Base-by-base conservation (phyloP, 2,888 invertebrate genomes). In the Notodonta dromedarius region DNA sequence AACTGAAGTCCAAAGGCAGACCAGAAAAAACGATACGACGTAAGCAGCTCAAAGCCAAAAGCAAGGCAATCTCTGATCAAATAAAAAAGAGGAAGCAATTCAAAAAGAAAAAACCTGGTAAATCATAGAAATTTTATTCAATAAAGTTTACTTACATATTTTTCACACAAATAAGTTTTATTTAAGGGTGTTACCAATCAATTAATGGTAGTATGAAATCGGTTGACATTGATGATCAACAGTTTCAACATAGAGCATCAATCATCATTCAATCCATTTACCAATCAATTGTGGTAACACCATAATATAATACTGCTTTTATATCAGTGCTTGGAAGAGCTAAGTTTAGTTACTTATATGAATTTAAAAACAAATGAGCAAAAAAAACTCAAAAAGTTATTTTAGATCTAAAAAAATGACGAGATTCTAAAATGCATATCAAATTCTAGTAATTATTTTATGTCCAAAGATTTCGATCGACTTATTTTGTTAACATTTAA, bases 41-140 rank as follows among this genome's bases (percentile, higher is more conserved):
- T 13, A 94, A 94, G 77, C 93, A 94, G 69, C 84, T 93, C 1
- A 93, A 89, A 73, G 91, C 90, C 5, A 92, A 93, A 68, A 90
- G 89, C 72, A 93, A 93, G 74, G 81, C 86, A 4, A 93, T 93
- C 62, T 91, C 92, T 16, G 90, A 90, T 66, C 89, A 93, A 78
- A 93, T 93, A 16, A 93, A 93, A 66, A 93, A 92, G 69, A 85
- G 90, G 63, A 93, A 90, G 76, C 89, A 87, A 57, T 80, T 90
- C 42, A 89, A 88, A 71, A 91, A 89, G 77, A 90, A 88, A 70
- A 90, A 86, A 66, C 79, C 83, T 59, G 71, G 75, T 46, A 89
- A 89, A 76, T 81, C 75, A 60, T 81, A 75, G 78, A 59, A 66
- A 44, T 46, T 14, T 50, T 58, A 16, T 60, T 66, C 67, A 78